phyloP scores from a whole-genome alignment of 2,113 vertebrate genomes.

The Psophia crepitans region DNA sequence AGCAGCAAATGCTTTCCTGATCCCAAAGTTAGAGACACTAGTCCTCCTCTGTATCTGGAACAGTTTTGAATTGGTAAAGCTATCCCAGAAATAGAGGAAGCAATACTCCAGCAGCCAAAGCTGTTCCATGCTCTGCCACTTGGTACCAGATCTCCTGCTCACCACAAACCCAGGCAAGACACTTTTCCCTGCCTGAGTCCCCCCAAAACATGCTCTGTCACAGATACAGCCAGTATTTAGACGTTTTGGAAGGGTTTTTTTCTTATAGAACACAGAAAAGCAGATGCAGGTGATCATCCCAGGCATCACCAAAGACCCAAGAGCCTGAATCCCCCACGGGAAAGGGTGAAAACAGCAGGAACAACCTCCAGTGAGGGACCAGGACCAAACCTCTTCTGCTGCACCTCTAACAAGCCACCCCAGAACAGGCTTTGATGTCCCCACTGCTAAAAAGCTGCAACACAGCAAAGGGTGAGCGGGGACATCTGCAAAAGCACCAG shows the following conservation, averaged over 20 bases:
- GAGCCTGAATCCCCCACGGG: too few species aligned
- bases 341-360: neutral
- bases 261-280: neutral
- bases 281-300: neutral
- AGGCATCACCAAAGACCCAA: neutral
- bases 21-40: neutral
- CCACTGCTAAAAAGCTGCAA: neutral
- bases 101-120: neutral
- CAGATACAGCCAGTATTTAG: rapidly evolving
- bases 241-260: neutral
- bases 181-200: rapidly evolving
- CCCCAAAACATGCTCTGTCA: rapidly evolving
- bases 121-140: too few species aligned
- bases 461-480: neutral
- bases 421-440: rapidly evolving
- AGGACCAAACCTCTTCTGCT: neutral
- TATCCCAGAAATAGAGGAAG: rapidly evolving
- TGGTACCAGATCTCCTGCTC: neutral
- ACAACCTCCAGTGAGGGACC: neutral
- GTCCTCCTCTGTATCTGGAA: rapidly evolving
- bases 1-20: neutral
- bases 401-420: neutral
- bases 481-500: neutral
- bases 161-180: neutral
- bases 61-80: neutral